Conservation (phyloP, 2,797 vertebrate genomes). For the Trachops cirrhosus region DNA sequence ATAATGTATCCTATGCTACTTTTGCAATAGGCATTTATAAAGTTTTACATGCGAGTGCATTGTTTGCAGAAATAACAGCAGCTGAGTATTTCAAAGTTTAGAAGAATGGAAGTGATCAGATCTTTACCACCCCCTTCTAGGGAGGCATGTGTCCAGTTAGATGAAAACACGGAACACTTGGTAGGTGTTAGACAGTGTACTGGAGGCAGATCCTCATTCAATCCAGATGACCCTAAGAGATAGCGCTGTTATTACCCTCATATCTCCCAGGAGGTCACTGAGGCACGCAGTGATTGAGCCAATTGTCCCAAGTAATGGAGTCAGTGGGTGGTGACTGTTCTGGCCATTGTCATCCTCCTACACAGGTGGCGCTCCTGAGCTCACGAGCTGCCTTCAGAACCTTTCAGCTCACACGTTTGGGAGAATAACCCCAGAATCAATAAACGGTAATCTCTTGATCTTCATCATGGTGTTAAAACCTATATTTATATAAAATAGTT, state of each 20-base stretch:
- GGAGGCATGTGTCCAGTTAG: not conserved
- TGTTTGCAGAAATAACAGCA: not conserved
- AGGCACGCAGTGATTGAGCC: not conserved
- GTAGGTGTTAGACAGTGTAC: not conserved
- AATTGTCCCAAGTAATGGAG: not conserved
- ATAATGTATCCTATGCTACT: not conserved
- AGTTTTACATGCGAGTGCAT: not conserved
- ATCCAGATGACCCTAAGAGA: not conserved
- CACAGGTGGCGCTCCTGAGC: fast-evolving
- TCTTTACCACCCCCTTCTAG: not conserved
- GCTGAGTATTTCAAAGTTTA: not conserved
- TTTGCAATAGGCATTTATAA: not conserved
- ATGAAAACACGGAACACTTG: not conserved
- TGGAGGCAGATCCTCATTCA: not conserved
- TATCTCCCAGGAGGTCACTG: not conserved
- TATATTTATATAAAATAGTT: not conserved
- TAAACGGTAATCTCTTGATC: not conserved
- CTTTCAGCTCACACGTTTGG: not conserved
- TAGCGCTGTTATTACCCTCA: not conserved
- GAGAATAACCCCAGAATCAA: not conserved
- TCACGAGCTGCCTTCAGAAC: not conserved
- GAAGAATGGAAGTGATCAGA: not conserved
- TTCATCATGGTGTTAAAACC: not conserved
- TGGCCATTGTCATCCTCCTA: not conserved
- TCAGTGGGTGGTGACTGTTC: fast-evolving